A percentile compares a stretch with the other conserved stretches of the same genome.
Evolutionary conservation across 2,797 vertebrate species (phyloP).

Genomic region (Echeneis naucrates): DNA sequence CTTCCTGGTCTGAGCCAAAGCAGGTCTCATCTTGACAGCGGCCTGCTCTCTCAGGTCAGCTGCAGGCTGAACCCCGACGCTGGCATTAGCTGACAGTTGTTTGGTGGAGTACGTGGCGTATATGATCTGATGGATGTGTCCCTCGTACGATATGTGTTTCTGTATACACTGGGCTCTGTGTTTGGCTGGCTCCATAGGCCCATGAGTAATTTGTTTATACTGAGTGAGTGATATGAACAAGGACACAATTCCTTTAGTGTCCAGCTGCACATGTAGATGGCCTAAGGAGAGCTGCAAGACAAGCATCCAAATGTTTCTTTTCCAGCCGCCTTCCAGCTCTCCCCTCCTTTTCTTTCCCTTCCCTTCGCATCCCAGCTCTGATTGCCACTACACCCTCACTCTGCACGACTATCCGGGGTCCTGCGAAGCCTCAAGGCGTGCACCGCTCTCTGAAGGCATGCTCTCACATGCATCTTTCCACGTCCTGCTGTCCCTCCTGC

Average conservation of each 20-base stretch:
- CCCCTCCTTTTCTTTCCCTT: background rate
- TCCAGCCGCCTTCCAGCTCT: slow-evolving; percentile 39
- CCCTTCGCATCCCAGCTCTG: slow-evolving; percentile 4
- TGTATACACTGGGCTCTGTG: slow-evolving; percentile 76
- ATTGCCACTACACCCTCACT: slow-evolving; percentile 36
- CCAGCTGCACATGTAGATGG: slow-evolving; percentile 70
- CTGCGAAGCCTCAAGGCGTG: slow-evolving; percentile 64
- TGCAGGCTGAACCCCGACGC: slow-evolving; percentile 29
- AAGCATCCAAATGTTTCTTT: slow-evolving; percentile 65
- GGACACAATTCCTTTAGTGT: slow-evolving; percentile 69
- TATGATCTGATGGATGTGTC: slow-evolving; percentile 66
- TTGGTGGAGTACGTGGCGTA: slow-evolving; percentile 41
- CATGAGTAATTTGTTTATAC: slow-evolving; percentile 80
- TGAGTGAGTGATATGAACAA: slow-evolving; percentile 62
- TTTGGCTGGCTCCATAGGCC: slow-evolving; percentile 62
- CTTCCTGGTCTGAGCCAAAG: slow-evolving; percentile 10
- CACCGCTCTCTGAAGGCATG: slow-evolving; percentile 44
- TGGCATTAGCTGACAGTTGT: slow-evolving; percentile 68
- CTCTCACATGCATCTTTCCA: slow-evolving; percentile 60
- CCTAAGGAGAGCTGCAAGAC: slow-evolving; percentile 59
- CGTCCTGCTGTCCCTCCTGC: slow-evolving; percentile 41
- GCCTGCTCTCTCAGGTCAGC: slow-evolving; percentile 53
- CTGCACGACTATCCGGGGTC: slow-evolving; percentile 22
- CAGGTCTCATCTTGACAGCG: slow-evolving; percentile 12
- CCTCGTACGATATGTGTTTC: slow-evolving; percentile 52